A percentile compares a stretch with the other conserved stretches of the same genome.
Evolutionary conservation across 2,888 invertebrate species (phyloP).

Genomic region (Ochropacha duplaris): DNA sequence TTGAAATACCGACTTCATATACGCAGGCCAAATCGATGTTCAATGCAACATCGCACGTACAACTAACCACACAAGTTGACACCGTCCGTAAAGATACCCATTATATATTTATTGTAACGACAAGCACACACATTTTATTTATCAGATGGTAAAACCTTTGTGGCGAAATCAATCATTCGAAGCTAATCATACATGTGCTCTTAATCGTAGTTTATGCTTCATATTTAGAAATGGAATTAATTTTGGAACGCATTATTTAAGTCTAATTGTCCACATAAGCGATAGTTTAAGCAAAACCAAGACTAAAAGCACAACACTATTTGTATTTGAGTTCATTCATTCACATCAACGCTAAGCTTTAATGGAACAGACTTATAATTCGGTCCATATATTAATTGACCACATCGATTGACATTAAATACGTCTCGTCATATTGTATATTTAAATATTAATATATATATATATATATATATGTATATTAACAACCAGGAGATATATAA

Average conservation of each 20-base stretch:
- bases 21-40: constrained; percentile 24
- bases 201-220: constrained; percentile 23
- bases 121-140: not conserved
- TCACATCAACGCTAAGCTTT: constrained; percentile 58
- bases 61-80: constrained; percentile 14
- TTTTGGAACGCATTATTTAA: constrained; percentile 10
- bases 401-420: constrained; percentile 67
- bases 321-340: constrained; percentile 31
- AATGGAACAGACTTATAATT: constrained; percentile 61
- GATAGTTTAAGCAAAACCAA: constrained; percentile 25
- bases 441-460: constrained; percentile 52
- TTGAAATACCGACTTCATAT: constrained; percentile 21
- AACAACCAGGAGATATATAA: constrained; percentile 77
- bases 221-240: constrained; percentile 3
- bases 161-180: not conserved
- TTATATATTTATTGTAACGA: not conserved
- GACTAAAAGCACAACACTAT: constrained; percentile 54
- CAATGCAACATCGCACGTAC: constrained; percentile 16
- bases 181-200: constrained; percentile 17
- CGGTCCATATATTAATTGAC: constrained; percentile 75
- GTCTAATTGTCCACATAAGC: constrained; percentile 19
- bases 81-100: constrained; percentile 18
- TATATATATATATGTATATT: too few relatives aligned
- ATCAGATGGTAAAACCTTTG: not conserved
- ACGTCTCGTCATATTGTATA: constrained; percentile 52